Evolutionary conservation across 1,140 invertebrate species (phyloP).

Genomic region (Thrips palmi): DNA sequence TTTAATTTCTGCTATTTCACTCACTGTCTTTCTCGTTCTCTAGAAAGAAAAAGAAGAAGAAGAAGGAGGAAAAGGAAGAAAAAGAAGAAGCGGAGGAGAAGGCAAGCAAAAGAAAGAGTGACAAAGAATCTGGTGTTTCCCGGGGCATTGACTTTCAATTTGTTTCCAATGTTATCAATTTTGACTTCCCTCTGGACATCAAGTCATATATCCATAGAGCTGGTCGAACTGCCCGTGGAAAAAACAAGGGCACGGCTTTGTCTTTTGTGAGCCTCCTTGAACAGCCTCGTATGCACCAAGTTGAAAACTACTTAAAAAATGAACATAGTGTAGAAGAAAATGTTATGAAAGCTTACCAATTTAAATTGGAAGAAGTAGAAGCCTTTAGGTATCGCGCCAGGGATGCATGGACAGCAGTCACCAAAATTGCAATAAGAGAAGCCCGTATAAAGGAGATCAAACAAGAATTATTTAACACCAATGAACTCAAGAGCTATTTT

Average conservation of each 20-base stretch:
- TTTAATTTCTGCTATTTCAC: too few species aligned
- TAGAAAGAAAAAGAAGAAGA: too few species aligned
- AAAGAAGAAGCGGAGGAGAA: too few species aligned
- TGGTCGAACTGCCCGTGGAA: slow-evolving; percentile 83
- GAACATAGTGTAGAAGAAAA: slow-evolving; percentile 28
- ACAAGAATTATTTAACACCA: slow-evolving; percentile 78
- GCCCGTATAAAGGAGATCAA: slow-evolving; percentile 92
- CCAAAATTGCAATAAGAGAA: slow-evolving; percentile 77
- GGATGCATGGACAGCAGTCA: slow-evolving; percentile 89
- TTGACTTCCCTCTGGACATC: slow-evolving; percentile 83
- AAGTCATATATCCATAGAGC: slow-evolving; percentile 87
- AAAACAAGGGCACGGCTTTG: slow-evolving; percentile 82
- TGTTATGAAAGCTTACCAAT: slow-evolving; percentile 68
- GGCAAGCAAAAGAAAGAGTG: slow-evolving; percentile 57
- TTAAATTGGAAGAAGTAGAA: slow-evolving; percentile 88
- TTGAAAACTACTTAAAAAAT: slow-evolving; percentile 52
- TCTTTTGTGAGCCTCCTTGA: slow-evolving; percentile 84
- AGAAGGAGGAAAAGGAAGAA: slow-evolving; percentile 22
- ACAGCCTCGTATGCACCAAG: slow-evolving; percentile 47
- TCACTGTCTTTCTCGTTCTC: too few species aligned
- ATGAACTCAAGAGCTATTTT: slow-evolving; percentile 89
- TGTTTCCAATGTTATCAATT: slow-evolving; percentile 95
- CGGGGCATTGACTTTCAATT: slow-evolving; percentile 96
- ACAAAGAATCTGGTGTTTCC: slow-evolving; percentile 86
- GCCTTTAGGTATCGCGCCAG: slow-evolving; percentile 83